A percentile compares a stretch with the other conserved stretches of the same genome.
phyloP scores from a whole-genome alignment of 1,140 invertebrate genomes.

The Tetramorium parvispinum region DNA sequence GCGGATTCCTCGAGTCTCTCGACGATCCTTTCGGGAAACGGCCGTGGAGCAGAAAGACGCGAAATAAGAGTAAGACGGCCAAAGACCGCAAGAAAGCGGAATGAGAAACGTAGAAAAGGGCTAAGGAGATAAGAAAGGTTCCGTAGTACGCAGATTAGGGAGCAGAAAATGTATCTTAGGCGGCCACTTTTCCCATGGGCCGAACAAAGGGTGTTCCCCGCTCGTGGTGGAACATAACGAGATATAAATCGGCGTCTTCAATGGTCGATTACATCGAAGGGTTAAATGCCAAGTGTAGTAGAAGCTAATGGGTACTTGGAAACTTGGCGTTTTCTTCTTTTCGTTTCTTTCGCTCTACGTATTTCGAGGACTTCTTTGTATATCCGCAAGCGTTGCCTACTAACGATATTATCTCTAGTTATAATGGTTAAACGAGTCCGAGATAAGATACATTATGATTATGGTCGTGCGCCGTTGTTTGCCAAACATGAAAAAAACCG shows the following conservation, averaged over 20 bases:
- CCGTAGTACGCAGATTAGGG: slow-evolving; percentile 73
- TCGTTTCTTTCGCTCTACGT: background rate
- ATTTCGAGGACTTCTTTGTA: slow-evolving; percentile 18
- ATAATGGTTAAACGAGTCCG: slow-evolving; percentile 22
- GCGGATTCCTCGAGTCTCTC: slow-evolving; percentile 45
- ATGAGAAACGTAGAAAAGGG: slow-evolving; percentile 29
- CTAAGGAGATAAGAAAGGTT: slow-evolving; percentile 58
- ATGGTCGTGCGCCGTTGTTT: background rate
- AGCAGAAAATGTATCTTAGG: slow-evolving; percentile 70
- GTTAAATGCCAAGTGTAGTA: slow-evolving; percentile 52
- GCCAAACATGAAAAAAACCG: background rate
- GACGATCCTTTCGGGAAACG: slow-evolving; percentile 56
- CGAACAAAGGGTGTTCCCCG: slow-evolving; percentile 44
- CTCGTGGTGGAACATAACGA: slow-evolving; percentile 51
- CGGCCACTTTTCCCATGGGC: slow-evolving; percentile 69
- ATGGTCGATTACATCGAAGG: slow-evolving; percentile 61
- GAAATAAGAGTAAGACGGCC: slow-evolving; percentile 7
- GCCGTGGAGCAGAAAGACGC: slow-evolving; percentile 20
- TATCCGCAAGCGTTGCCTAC: slow-evolving; percentile 9
- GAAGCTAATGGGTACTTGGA: background rate
- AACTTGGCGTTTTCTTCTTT: slow-evolving; percentile 28
- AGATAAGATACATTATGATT: slow-evolving; percentile 48
- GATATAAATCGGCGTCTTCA: slow-evolving; percentile 66
- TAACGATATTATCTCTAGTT: slow-evolving; percentile 40
- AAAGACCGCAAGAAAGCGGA: background rate